Conservation (phyloP, 2,797 vertebrate species). For the Anguilla obscura region DNA sequence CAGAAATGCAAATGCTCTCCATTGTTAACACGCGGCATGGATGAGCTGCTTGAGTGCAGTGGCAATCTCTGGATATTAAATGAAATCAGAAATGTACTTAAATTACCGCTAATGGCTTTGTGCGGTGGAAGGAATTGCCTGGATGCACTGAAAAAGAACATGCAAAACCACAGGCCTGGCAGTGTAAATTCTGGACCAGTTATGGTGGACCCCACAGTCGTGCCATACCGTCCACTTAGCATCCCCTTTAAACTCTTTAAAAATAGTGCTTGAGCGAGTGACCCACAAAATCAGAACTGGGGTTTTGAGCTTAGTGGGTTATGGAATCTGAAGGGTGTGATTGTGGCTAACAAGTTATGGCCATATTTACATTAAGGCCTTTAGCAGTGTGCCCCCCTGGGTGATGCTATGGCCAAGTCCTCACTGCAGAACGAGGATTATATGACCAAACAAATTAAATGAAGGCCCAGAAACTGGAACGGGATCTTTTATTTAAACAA, state of each 20-base stretch:
- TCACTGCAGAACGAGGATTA: not conserved
- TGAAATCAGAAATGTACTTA: not conserved
- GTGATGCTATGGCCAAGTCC: not conserved
- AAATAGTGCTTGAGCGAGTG: too few species aligned
- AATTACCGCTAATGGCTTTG: not conserved
- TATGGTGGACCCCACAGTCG: too few species aligned
- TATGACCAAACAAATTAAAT: not conserved
- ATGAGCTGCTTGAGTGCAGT: not conserved
- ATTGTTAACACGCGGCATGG: not conserved
- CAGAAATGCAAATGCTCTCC: conserved; percentile 9
- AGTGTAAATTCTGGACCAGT: not conserved
- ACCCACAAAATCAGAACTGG: too few species aligned
- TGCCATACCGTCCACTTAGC: not conserved
- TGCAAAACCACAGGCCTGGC: not conserved
- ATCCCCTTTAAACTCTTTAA: not conserved
- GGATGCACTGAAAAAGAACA: not conserved
- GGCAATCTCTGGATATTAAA: conserved; percentile 5
- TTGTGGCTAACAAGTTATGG: not conserved
- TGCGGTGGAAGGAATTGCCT: not conserved
- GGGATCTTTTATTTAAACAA: not conserved
- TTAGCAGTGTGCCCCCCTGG: not conserved
- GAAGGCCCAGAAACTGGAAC: not conserved
- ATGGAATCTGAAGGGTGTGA: not conserved
- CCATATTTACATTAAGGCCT: not conserved
- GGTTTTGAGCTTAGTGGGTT: too few species aligned